Evolutionary conservation across 2,113 vertebrate genomes (phyloP).

Genomic region (Pachycephala philippinensis): DNA sequence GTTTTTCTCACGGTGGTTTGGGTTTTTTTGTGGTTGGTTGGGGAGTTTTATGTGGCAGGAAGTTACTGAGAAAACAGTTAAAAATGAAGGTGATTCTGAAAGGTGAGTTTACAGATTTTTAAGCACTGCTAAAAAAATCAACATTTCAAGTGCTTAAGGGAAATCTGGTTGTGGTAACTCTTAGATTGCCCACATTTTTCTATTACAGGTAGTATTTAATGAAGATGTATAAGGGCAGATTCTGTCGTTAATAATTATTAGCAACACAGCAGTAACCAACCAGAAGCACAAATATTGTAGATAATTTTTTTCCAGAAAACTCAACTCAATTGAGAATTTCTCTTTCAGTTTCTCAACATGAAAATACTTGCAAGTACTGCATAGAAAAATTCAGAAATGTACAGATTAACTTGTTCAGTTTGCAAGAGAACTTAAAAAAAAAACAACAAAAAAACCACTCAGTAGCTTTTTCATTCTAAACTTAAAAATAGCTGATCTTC

Average conservation of each 20-base stretch:
- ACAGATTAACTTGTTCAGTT: not conserved
- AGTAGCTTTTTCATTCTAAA: not conserved
- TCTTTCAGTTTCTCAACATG: not conserved
- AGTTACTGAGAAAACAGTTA: not conserved
- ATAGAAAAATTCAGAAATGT: not conserved
- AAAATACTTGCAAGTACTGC: not conserved
- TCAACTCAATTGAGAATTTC: not conserved
- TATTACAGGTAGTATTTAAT: not conserved
- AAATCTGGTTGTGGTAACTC: not conserved
- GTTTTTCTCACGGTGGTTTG: not conserved
- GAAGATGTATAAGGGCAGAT: not conserved
- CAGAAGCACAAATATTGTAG: not conserved
- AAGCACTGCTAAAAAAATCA: not conserved
- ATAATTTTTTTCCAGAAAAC: not conserved
- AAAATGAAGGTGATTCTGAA: not conserved
- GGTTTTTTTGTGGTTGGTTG: not conserved
- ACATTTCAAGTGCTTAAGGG: not conserved
- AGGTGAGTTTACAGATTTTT: not conserved
- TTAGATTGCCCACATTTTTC: not conserved
- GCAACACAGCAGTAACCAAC: not conserved
- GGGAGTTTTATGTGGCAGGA: not conserved
- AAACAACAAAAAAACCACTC: not conserved
- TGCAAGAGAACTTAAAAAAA: not conserved
- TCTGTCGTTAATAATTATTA: not conserved
- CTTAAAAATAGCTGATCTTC: not conserved